Evolutionary conservation across 2,888 invertebrate species (phyloP).

Genomic region (Drosophila aldrichi): DNA sequence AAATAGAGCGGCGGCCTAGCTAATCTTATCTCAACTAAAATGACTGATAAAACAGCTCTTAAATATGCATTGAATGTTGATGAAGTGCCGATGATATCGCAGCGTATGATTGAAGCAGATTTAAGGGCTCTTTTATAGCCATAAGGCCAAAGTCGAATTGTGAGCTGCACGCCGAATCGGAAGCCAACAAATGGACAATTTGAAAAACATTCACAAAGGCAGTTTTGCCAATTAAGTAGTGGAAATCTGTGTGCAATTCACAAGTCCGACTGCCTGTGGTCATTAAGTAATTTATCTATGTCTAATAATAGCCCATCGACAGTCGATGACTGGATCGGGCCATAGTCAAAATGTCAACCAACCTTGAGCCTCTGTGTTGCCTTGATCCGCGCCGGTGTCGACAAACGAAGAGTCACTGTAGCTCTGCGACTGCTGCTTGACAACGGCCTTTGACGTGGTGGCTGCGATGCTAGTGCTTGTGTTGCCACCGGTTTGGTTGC

Average conservation of each 20-base stretch:
- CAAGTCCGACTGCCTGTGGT: constrained; percentile 31
- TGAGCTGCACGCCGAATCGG: constrained; percentile 24
- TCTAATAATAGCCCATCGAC: constrained; percentile 36
- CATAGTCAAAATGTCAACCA: constrained; percentile 75
- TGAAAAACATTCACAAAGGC: neutral
- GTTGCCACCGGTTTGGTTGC: constrained; percentile 64
- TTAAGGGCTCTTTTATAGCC: constrained; percentile 55
- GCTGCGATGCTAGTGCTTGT: constrained; percentile 72
- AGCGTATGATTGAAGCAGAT: constrained; percentile 42
- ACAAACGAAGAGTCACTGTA: constrained; percentile 84
- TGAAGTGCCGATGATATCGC: constrained; percentile 30
- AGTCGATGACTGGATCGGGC: constrained; percentile 23
- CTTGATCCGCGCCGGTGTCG: constrained; percentile 84
- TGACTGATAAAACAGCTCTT: constrained; percentile 48
- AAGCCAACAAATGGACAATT: neutral
- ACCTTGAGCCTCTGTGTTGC: constrained; percentile 86
- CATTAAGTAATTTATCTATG: constrained; percentile 18
- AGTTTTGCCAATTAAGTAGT: neutral
- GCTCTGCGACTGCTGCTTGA: constrained; percentile 80
- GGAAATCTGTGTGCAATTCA: constrained; percentile 33
- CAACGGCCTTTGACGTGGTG: constrained; percentile 83
- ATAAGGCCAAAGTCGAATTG: constrained; percentile 25
- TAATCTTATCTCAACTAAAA: constrained; percentile 34
- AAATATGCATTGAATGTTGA: constrained; percentile 47
- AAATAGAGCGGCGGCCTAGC: constrained; percentile 57